A percentile compares a stretch with the other conserved stretches of the same genome.
These are phyloP conservation scores for Drosophila subpulchrella DNA, from an alignment of 1,140 invertebrate species.

Conservation along the genomic window DNA sequence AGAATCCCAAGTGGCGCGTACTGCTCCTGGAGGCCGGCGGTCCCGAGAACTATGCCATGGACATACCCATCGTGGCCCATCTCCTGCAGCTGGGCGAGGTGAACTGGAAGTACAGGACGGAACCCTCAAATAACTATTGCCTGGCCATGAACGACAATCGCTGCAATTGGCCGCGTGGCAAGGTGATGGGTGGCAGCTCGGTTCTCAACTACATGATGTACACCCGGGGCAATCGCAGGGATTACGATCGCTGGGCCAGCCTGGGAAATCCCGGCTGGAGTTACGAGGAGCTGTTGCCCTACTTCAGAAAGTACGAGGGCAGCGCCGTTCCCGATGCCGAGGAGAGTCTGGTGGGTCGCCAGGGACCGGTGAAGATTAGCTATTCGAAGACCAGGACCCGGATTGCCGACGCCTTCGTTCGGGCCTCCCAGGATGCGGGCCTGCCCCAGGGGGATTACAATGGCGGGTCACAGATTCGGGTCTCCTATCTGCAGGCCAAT, in stretches of 20 bases:
- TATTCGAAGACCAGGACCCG: conserved; percentile 86
- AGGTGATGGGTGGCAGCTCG: conserved; percentile 93
- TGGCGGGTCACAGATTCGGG: conserved; percentile 87
- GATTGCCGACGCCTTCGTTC: conserved; percentile 88
- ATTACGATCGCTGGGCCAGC: conserved; percentile 92
- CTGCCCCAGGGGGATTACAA: conserved; percentile 90
- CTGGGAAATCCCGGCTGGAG: conserved; percentile 93
- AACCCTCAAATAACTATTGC: conserved; percentile 85
- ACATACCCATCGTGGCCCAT: conserved; percentile 88
- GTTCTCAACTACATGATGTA: conserved; percentile 97
- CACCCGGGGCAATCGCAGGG: conserved; percentile 89
- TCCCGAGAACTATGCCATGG: conserved; percentile 87
- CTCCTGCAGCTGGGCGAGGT: conserved; percentile 87
- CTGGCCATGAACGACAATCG: conserved; percentile 85
- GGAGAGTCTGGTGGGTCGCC: conserved; percentile 84
- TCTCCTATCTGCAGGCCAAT: conserved; percentile 88
- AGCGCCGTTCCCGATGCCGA: conserved; percentile 86
- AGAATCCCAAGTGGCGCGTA: conserved; percentile 87
- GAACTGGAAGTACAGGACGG: conserved; percentile 90
- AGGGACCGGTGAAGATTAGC: conserved; percentile 85
- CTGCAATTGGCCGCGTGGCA: conserved; percentile 90
- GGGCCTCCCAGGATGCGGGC: conserved; percentile 88
- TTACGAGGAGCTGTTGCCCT: conserved; percentile 91
- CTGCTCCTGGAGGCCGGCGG: conserved; percentile 90
- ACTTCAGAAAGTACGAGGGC: conserved; percentile 92